These are phyloP conservation scores for Hypotaenidia okinawae DNA, from an alignment of 2,797 vertebrate genomes.

Conservation along the genomic window DNA sequence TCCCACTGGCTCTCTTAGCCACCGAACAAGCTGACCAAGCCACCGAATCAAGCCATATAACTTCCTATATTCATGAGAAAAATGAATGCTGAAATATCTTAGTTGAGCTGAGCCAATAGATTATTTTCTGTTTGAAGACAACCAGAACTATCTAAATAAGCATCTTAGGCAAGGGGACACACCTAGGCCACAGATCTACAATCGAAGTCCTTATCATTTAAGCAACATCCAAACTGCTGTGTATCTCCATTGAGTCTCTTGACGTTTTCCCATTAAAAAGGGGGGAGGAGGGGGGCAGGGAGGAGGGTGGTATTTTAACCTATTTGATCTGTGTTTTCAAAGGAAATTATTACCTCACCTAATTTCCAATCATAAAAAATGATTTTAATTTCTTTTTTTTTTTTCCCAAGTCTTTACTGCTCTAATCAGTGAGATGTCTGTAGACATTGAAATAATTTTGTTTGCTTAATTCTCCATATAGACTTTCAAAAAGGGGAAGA, in stretches of 20 bases:
- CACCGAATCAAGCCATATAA: neutral
- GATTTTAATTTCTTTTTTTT: neutral
- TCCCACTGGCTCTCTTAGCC: too few species aligned
- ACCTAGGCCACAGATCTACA: neutral
- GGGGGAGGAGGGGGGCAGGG: neutral
- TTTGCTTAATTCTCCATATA: neutral
- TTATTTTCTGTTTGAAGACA: neutral
- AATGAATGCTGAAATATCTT: neutral
- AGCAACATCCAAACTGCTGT: neutral
- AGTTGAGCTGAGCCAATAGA: neutral
- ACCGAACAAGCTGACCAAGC: too few species aligned
- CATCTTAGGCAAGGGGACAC: neutral
- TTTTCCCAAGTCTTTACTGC: neutral
- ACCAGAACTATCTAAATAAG: neutral
- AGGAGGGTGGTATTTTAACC: neutral
- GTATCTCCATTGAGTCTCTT: neutral
- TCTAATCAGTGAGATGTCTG: neutral
- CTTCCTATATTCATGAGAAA: neutral
- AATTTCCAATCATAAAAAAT: neutral
- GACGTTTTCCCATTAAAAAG: neutral
- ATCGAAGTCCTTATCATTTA: neutral
- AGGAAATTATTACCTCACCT: neutral
- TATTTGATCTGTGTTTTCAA: neutral
- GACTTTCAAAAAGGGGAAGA: neutral
- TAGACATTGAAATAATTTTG: neutral